Evolutionary conservation across 2,113 vertebrate species (phyloP), one percentile per base, ranked within the genome.

Genomic region (Drymodes brunneopygia): DNA sequence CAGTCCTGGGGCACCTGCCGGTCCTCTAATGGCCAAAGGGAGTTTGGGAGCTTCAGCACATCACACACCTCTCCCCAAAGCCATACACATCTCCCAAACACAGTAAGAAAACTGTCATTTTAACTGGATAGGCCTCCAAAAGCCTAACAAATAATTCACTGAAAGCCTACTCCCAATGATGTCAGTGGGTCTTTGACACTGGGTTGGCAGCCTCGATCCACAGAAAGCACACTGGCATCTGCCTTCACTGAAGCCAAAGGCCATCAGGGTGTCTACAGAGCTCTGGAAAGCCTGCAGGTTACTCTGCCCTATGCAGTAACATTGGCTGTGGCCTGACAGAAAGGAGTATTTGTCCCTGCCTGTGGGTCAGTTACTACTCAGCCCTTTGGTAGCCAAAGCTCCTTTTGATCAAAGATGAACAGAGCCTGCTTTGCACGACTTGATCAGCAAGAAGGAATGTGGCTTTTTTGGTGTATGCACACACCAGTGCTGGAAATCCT

Each of bases 211-310:
- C 53, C n/a, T 44, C 2, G 12, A 36, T 91, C 86, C 44, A 90
- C 83, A 93, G 81, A 95, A 81, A 64, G 56, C 79, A 54, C 0
- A 11, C 38, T 78, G 85, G 67, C 72, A 88, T 61, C 92, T 88
- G 21, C 92, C 74, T 80, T 95, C 74, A 36, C 79, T 75, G 58
- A 75, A 94, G 87, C 88, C 83, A 92, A 62, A 71, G 91, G 91
- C 19, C 12, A 35, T 54, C 25, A 83, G 64, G 15, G 33, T 38
- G 24, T 31, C 58, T 77, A 29, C 62, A 58, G 15, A 86, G 88
- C 79, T 73, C 85, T 81, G 42, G 42, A 65, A 62, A 86, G 27
- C 44, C 54, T 60, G 71, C 66, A 88, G 62, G 57, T 92, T 61
- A 42, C 53, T 72, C 88, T 58, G 67, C 35, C 67, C 64, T 80